Conservation (phyloP, 2,113 vertebrate genomes). For the Fulica atra region DNA sequence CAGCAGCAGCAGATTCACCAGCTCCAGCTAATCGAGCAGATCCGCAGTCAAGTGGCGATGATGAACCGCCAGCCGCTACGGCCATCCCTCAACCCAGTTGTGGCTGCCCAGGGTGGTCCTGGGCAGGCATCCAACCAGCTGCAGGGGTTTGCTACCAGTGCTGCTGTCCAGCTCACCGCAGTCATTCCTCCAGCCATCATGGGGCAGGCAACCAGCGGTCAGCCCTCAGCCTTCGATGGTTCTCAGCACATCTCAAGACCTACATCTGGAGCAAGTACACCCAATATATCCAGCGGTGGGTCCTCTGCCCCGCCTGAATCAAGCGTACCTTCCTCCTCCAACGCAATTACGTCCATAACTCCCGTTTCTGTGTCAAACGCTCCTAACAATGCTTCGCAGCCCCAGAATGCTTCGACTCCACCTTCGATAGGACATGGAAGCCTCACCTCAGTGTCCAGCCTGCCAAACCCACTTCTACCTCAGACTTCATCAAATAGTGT, state of each 20-base stretch:
- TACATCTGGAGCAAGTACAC: slow-evolving; percentile 79
- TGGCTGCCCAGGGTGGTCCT: slow-evolving; percentile 71
- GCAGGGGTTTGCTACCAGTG: slow-evolving; percentile 84
- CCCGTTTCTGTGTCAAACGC: slow-evolving; percentile 75
- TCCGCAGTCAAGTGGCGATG: slow-evolving; percentile 94
- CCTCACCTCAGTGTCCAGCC: slow-evolving; percentile 85
- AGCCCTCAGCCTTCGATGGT: slow-evolving; percentile 79
- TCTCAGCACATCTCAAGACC: slow-evolving; percentile 82
- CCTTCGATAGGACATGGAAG: slow-evolving; percentile 85
- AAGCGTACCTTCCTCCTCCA: slow-evolving; percentile 71
- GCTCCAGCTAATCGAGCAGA: slow-evolving; percentile 98
- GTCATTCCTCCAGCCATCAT: slow-evolving; percentile 76
- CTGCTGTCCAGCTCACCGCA: slow-evolving; percentile 86
- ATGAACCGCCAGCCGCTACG: slow-evolving; percentile 90
- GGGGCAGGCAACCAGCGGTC: slow-evolving; percentile 73
- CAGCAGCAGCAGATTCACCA: slow-evolving; percentile 98
- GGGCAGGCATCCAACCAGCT: slow-evolving; percentile 83
- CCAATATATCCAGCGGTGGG: slow-evolving; percentile 72
- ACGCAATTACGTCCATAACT: slow-evolving; percentile 76
- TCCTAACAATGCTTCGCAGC: slow-evolving; percentile 72
- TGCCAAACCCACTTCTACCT: slow-evolving; percentile 93
- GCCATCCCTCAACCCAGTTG: slow-evolving; percentile 76
- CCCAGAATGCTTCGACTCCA: slow-evolving; percentile 85
- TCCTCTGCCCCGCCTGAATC: slow-evolving; percentile 77
- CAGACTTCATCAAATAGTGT: slow-evolving; percentile 93